Base-by-base conservation (phyloP, 1,140 invertebrate species). In the Augochlora pura region DNA sequence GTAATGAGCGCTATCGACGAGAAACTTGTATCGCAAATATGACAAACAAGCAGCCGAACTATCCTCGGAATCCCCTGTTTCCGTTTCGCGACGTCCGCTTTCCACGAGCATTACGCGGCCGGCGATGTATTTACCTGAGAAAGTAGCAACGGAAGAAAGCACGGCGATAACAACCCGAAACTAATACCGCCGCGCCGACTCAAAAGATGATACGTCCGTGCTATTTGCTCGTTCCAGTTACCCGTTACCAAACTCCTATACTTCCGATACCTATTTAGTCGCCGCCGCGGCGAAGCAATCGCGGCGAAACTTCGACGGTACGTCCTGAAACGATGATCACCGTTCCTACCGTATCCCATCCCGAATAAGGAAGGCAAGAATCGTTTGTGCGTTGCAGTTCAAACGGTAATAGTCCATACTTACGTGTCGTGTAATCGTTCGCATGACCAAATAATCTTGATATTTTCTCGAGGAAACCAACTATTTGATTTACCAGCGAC, bases 191-290 rank as follows among this genome's bases (percentile, higher is more conserved):
- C 32, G 39, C 39, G 2, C 39, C 52, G 72, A 71, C 52, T 72
- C 60, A 23, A 27, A 52, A 46, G 66, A 82, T 32, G 77, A 60
- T 80, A 63, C 62, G 42, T 65, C 10, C n/a, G 72, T 64, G 77
- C 21, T 84, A 64, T 84, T 84, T 84, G 82, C 65, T 81, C 79
- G 83, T 73, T 81, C 79, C 79, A 86, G 79, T 85, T 85, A 86
- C 65, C 83, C 80, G 82, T 85, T 82, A 86, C 77, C 79, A 71
- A 86, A 86, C 83, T 86, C 69, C 74, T 64, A 79, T 63, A 85
- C 80, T 85, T 85, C 83, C 83, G 71, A 82, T 84, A 74, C 72
- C 46, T 68, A 57, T 57, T 57, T n/a, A 59, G 75, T 59, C 54
- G 82, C 42, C 77, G 74, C 66, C 54, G 78, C 32, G 42, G 10